phyloP scores from a whole-genome alignment of 2,888 invertebrate species.

The Mylabris sibirica region DNA sequence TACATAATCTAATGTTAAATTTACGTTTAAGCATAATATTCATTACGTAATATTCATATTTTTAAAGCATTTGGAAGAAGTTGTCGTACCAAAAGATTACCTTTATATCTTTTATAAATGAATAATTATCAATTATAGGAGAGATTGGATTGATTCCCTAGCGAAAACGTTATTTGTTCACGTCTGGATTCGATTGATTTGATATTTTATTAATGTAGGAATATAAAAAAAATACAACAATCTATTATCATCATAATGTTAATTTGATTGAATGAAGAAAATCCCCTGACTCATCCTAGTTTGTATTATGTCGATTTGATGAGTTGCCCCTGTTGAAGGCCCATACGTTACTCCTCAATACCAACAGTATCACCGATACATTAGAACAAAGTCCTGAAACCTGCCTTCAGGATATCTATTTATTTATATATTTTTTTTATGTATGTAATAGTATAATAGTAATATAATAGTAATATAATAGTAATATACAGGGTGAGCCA shows the following conservation, averaged over 20 bases:
- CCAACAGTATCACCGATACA: not conserved
- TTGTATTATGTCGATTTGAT: not conserved
- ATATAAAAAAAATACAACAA: not conserved
- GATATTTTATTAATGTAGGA: not conserved
- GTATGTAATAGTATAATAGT: not conserved
- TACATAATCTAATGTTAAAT: not conserved
- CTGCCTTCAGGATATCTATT: not conserved
- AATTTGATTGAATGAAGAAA: not conserved
- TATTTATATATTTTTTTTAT: not conserved
- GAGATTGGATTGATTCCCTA: too few species aligned
- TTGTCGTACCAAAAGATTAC: too few species aligned
- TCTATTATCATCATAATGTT: not conserved
- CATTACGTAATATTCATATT: not conserved
- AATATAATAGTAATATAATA: too few species aligned
- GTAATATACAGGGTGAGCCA: too few species aligned
- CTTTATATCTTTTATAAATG: too few species aligned
- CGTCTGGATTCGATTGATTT: not conserved
- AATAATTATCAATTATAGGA: too few species aligned
- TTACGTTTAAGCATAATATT: not conserved
- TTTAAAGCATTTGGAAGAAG: too few species aligned
- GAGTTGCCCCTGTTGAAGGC: not conserved
- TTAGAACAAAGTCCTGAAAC: constrained; percentile 1
- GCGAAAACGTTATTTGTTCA: too few species aligned
- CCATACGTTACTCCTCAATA: not conserved
- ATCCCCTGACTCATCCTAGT: not conserved